A percentile compares a stretch with the other conserved stretches of the same genome.
Evolutionary conservation across 2,113 vertebrate species (phyloP).

Genomic region (Muscicapa adusta): DNA sequence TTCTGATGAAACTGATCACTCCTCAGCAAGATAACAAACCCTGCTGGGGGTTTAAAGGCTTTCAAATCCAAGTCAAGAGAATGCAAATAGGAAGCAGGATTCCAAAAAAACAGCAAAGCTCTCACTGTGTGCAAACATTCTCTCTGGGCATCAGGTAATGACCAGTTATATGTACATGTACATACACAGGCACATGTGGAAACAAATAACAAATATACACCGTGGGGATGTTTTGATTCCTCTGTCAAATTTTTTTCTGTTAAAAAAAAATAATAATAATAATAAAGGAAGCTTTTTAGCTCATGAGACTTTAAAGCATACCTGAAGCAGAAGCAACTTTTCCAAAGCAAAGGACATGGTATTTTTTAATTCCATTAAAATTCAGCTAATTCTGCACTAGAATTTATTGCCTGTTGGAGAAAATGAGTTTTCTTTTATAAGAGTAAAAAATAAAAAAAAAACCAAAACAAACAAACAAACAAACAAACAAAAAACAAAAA

Average conservation of each 20-base stretch:
- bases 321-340: not conserved
- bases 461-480: not conserved
- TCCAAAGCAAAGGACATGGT: not conserved
- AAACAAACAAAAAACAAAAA: no score
- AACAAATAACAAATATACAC: not conserved
- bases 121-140: not conserved
- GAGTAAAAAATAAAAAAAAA: not conserved
- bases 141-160: not conserved
- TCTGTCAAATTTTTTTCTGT: not conserved
- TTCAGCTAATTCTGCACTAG: not conserved
- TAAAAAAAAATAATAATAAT: not conserved
- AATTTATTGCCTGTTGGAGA: not conserved
- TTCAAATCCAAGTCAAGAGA: not conserved
- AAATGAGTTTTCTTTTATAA: not conserved
- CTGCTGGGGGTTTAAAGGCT: not conserved
- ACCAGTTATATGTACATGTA: not conserved
- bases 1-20: not conserved
- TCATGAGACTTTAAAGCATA: not conserved
- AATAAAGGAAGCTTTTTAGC: not conserved
- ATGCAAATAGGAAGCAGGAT: not conserved
- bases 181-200: fast-evolving
- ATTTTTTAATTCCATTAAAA: not conserved
- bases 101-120: not conserved
- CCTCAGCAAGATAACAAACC: not conserved
- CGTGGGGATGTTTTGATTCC: not conserved